Evolutionary conservation across 2,797 vertebrate genomes (phyloP).

Genomic region (Artibeus lituratus): DNA sequence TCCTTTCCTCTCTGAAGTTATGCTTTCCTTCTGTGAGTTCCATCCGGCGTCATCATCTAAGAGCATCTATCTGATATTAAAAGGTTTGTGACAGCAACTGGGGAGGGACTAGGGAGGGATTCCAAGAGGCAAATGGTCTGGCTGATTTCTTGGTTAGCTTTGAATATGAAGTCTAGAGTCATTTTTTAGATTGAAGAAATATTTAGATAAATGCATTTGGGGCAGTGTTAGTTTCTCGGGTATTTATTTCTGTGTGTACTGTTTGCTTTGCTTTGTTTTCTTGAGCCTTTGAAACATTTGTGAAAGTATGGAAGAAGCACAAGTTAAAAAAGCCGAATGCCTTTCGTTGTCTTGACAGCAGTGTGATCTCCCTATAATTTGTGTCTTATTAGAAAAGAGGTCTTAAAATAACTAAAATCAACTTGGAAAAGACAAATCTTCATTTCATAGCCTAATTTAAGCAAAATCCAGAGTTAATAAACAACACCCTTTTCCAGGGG

Average conservation of each 20-base stretch:
- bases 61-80: slow-evolving; percentile 56
- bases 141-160: slow-evolving; percentile 70
- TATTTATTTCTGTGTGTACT: background rate
- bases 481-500: background rate
- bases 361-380: slow-evolving; percentile 65
- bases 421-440: background rate
- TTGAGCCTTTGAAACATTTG: slow-evolving; percentile 38
- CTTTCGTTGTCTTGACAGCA: slow-evolving; percentile 52
- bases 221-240: background rate
- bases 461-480: background rate
- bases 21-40: slow-evolving; percentile 65
- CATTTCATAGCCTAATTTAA: slow-evolving; percentile 10
- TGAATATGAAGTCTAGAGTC: slow-evolving; percentile 71
- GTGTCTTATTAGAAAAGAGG: slow-evolving; percentile 30
- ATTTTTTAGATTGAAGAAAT: slow-evolving; percentile 41
- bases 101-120: background rate
- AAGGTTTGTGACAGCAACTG: slow-evolving; percentile 39
- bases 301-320: background rate
- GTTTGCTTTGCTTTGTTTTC: slow-evolving; percentile 44
- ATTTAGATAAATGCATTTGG: background rate
- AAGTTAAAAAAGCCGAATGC: slow-evolving; percentile 31
- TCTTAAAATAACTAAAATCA: slow-evolving; percentile 46
- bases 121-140: background rate
- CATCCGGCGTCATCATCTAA: slow-evolving; percentile 41
- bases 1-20: slow-evolving; percentile 26